Conservation (phyloP, 2,888 invertebrate species). For the Erebia aethiops region DNA sequence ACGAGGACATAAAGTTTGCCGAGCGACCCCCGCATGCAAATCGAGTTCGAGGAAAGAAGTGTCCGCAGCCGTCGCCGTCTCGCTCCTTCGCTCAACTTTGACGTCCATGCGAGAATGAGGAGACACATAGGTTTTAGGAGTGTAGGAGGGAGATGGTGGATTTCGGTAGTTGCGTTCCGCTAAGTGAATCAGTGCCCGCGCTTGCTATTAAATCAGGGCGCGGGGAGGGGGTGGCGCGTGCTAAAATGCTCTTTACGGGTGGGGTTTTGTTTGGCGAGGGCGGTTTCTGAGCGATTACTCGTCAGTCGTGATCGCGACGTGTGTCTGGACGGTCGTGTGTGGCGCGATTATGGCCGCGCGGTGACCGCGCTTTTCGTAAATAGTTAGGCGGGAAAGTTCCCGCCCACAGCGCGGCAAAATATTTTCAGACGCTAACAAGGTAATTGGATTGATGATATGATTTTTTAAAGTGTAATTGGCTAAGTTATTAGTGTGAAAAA, state of each 20-base stretch:
- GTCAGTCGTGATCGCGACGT: conserved; percentile 51
- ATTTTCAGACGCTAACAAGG: conserved; percentile 84
- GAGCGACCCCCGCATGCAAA: conserved; percentile 81
- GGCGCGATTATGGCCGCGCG: conserved; percentile 68
- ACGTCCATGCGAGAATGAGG: conserved; percentile 51
- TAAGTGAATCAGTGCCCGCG: conserved; percentile 84
- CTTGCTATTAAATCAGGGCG: conserved; percentile 81
- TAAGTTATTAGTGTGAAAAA: not conserved
- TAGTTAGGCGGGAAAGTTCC: conserved; percentile 79
- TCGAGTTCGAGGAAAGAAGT: conserved; percentile 79
- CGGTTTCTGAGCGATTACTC: conserved; percentile 75
- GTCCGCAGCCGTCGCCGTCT: conserved; percentile 68
- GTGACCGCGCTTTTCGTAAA: conserved; percentile 71
- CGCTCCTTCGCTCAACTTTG: conserved; percentile 56
- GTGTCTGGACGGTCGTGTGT: conserved; percentile 49
- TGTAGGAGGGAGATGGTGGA: conserved; percentile 67
- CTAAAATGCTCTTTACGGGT: conserved; percentile 81
- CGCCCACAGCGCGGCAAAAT: conserved; percentile 78
- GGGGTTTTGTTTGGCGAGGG: conserved; percentile 82
- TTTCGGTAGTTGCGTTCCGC: conserved; percentile 76
- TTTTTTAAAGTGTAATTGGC: not conserved
- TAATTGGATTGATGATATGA: conserved; percentile 47
- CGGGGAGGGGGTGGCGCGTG: conserved; percentile 73
- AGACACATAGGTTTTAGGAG: conserved; percentile 46
- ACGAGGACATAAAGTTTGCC: conserved; percentile 82